Conservation (phyloP, 2,113 vertebrate species). For the Hyla sarda region DNA sequence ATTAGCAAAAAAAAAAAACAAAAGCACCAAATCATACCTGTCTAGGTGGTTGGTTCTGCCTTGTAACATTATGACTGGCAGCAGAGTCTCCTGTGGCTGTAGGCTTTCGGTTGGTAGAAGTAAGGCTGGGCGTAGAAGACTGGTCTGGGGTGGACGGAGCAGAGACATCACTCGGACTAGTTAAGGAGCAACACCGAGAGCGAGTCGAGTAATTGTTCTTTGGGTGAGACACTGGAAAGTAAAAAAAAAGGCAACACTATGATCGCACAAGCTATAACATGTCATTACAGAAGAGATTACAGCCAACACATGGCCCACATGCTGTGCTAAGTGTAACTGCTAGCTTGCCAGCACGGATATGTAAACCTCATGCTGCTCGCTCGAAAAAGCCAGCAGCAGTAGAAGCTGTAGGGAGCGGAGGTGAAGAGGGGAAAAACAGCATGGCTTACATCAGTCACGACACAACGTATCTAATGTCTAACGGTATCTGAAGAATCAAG, state of each 20-base stretch:
- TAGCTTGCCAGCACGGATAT: neutral
- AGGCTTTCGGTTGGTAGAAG: slow-evolving; percentile 64
- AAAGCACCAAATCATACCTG: slow-evolving; percentile 81
- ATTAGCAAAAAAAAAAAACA: too few relatives aligned
- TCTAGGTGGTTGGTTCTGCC: slow-evolving; percentile 71
- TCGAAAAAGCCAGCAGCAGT: neutral
- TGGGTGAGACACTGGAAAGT: slow-evolving; percentile 86
- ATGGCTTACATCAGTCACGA: neutral
- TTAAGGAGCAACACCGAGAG: slow-evolving; percentile 81
- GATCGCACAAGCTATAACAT: neutral
- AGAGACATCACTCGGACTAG: slow-evolving; percentile 60
- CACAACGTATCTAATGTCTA: neutral
- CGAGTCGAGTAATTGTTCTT: slow-evolving; percentile 89
- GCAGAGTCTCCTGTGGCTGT: slow-evolving; percentile 50
- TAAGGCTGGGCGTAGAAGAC: slow-evolving; percentile 68
- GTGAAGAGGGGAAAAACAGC: neutral
- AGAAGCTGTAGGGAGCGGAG: neutral
- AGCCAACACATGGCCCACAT: neutral
- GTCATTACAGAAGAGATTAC: neutral
- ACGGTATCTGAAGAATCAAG: neutral
- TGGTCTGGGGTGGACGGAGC: slow-evolving; percentile 63
- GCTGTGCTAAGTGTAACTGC: neutral
- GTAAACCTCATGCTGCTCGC: neutral
- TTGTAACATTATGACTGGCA: slow-evolving; percentile 54
- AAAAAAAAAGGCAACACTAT: slow-evolving; percentile 43